These are phyloP conservation scores for Agrilus cyanescens DNA, from an alignment of 2,888 invertebrate species.

Conservation along the genomic window DNA sequence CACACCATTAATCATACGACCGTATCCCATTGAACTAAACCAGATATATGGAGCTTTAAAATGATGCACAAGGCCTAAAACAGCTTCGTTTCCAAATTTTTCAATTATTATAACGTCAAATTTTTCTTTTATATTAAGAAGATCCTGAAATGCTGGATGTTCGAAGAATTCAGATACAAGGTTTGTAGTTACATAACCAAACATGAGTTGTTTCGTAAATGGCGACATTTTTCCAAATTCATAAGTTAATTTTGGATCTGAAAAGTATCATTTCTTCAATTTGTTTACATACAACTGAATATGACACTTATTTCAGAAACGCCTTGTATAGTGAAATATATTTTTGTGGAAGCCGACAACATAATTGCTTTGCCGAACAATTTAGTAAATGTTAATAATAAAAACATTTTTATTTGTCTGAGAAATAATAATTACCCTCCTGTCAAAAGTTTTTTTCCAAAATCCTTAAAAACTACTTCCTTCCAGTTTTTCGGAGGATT, in stretches of 20 bases:
- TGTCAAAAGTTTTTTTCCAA: neutral
- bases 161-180: constrained; percentile 19
- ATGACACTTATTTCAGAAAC: too few species aligned
- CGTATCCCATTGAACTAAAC: constrained; percentile 28
- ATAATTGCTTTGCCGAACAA: too few species aligned
- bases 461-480: constrained; percentile 21
- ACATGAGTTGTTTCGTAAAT: too few species aligned
- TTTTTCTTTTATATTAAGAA: constrained; percentile 19
- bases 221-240: too few species aligned
- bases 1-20: constrained; percentile 33
- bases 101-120: constrained; percentile 31
- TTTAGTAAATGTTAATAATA: too few species aligned
- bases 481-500: constrained; percentile 32
- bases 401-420: too few species aligned
- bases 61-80: constrained; percentile 26
- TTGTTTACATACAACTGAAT: too few species aligned
- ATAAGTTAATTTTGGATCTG: too few species aligned
- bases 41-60: constrained; percentile 23
- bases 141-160: constrained; percentile 8
- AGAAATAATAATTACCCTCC: neutral
- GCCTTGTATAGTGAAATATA: too few species aligned
- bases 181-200: neutral
- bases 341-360: too few species aligned
- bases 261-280: too few species aligned
- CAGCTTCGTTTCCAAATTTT: constrained; percentile 36